phyloP scores from a whole-genome alignment of 2,113 vertebrate species.

The Tapirus terrestris region DNA sequence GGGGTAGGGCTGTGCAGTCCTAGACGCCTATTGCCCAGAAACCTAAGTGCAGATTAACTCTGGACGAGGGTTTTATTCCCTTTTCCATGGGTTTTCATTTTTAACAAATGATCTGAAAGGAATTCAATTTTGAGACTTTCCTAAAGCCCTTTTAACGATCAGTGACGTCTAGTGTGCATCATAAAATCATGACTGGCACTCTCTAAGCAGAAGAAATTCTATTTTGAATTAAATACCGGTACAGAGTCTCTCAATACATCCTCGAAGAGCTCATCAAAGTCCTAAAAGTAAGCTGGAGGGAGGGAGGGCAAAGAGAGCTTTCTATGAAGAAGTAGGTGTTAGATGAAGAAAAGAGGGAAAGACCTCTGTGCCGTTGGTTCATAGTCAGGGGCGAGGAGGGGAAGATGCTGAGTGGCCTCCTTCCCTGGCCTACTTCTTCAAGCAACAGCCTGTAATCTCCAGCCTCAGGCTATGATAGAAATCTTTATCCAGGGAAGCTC shows the following conservation, averaged over 20 bases:
- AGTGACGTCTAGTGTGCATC: not conserved
- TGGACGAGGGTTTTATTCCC: not conserved
- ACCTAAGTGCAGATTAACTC: not conserved
- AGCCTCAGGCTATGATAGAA: not conserved
- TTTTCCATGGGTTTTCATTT: constrained; percentile 28
- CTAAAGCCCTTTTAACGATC: constrained; percentile 22
- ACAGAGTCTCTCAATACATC: not conserved
- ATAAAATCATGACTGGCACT: not conserved
- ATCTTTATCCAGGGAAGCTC: not conserved
- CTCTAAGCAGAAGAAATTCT: not conserved
- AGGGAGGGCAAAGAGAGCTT: not conserved
- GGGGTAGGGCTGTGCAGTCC: not conserved
- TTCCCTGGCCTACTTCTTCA: not conserved
- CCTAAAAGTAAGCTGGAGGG: not conserved
- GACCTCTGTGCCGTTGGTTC: not conserved
- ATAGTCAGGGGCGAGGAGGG: not conserved
- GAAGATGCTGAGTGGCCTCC: not conserved
- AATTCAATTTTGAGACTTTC: constrained; percentile 11
- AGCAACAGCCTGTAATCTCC: not conserved
- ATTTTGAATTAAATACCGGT: not conserved
- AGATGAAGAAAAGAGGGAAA: not conserved
- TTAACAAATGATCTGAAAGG: not conserved
- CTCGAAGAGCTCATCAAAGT: not conserved
- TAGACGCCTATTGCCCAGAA: not conserved
- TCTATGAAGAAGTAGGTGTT: not conserved